These are phyloP conservation scores for Hyles euphorbiae DNA, from an alignment of 1,140 invertebrate species.

Conservation along the genomic window DNA sequence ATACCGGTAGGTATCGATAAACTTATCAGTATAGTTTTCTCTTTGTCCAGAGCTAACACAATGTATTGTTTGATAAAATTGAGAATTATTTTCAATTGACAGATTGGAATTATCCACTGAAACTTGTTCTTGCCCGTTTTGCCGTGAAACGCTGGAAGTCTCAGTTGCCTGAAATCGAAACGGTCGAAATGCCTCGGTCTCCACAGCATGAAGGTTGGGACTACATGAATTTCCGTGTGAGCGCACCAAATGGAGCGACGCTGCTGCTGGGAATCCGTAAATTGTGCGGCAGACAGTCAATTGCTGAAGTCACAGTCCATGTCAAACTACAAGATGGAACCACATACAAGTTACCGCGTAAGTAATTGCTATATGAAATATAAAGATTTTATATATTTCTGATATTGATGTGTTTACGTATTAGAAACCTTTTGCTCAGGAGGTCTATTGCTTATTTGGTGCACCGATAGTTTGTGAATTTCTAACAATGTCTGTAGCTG, in stretches of 20 bases:
- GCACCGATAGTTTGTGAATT: no score
- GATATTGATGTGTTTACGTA: no score
- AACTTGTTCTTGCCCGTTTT: slow-evolving; percentile 47
- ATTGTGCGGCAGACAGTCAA: slow-evolving; percentile 34
- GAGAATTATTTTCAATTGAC: background rate
- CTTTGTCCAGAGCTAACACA: no score
- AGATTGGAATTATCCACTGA: slow-evolving; percentile 69
- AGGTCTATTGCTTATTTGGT: no score
- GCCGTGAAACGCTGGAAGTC: slow-evolving; percentile 56
- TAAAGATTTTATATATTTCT: no score
- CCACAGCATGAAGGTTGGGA: slow-evolving; percentile 48
- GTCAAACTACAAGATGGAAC: slow-evolving; percentile 70
- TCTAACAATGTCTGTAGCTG: no score
- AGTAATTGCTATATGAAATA: slow-evolving; percentile 18
- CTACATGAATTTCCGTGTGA: slow-evolving; percentile 49
- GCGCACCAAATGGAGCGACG: slow-evolving; percentile 60
- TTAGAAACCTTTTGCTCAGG: no score
- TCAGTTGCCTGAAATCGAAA: slow-evolving; percentile 11
- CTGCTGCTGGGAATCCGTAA: slow-evolving; percentile 62
- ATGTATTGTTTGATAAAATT: no score
- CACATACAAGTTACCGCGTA: slow-evolving; percentile 72
- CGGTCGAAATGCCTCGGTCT: slow-evolving; percentile 33
- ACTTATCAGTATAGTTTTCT: no score
- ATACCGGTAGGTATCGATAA: no score
- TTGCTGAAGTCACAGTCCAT: slow-evolving; percentile 64